Evolutionary conservation across 2,113 vertebrate genomes (phyloP).

Genomic region (Thamnaconus septentrionalis): DNA sequence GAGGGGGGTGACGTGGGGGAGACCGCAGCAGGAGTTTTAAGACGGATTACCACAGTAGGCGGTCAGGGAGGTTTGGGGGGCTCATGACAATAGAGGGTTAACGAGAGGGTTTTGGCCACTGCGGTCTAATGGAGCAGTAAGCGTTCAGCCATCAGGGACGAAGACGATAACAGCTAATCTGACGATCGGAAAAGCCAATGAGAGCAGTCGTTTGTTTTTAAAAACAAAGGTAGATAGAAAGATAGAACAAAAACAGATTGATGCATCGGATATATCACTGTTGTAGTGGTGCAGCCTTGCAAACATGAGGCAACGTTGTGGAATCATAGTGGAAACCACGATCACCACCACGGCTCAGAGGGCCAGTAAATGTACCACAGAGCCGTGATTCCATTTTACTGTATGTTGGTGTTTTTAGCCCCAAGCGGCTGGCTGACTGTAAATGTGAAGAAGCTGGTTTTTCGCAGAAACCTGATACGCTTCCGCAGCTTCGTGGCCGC

Average conservation of each 20-base stretch:
- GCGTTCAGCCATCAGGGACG: constrained; percentile 17
- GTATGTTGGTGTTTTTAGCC: too few relatives aligned
- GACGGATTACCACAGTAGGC: constrained; percentile 56
- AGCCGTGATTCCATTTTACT: neutral
- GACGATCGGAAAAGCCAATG: neutral
- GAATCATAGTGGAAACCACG: neutral
- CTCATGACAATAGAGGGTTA: constrained; percentile 57
- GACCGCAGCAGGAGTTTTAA: constrained; percentile 45
- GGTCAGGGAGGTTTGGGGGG: constrained; percentile 2
- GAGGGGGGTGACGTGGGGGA: constrained; percentile 27
- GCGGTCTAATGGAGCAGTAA: constrained; percentile 15
- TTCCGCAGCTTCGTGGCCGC: too few relatives aligned
- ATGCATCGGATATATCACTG: too few relatives aligned
- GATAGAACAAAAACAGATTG: neutral
- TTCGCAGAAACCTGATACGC: too few relatives aligned
- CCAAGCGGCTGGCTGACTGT: too few relatives aligned
- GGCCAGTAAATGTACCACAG: neutral
- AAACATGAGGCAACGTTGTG: too few relatives aligned
- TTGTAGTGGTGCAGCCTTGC: too few relatives aligned
- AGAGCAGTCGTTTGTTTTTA: neutral
- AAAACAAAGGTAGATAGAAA: constrained; percentile 7
- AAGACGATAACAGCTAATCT: constrained; percentile 14
- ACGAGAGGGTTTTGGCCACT: constrained; percentile 32
- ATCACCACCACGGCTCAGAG: neutral
- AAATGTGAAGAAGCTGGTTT: too few relatives aligned